Base-by-base conservation (phyloP, 2,113 vertebrate species). In the Chloebia gouldiae region DNA sequence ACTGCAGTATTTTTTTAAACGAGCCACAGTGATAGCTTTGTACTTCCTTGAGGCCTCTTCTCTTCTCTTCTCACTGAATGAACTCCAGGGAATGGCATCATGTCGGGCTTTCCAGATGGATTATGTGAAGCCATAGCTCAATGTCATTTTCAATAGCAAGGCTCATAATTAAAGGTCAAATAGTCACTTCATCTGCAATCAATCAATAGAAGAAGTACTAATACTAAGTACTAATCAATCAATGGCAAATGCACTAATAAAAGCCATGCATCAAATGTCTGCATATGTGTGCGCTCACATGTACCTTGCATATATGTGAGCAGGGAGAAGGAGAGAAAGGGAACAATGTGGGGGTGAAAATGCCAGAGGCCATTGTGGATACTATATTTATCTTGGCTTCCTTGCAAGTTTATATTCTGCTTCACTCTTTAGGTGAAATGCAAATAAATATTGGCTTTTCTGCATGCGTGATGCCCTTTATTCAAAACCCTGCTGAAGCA, bases 81-180 rank as follows among this genome's bases (percentile, higher is more conserved):
- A 98, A 98, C 98, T 98, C 98, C 97, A 95, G 98, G 98, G 98
- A 98, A 98, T 89, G 81, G 98, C 98, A 98, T 98, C 98, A 98
- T 97, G 98, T 98, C 98, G 98, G 98, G 98, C 96, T 98, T 98
- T 98, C 98, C 98, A 98, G 98, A 98, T 98, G 98, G 98, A 98
- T 98, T 98, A 98, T 97, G 97, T 98, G 98, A 96, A 98, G 97
- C 98, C 98, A 98, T 98, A 98, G 98, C 98, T 98, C 98, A 98
- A 98, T 98, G 98, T 98, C 98, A 98, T 98, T 98, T 98, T 98
- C 98, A 98, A 98, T 98, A 98, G 97, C 98, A 98, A 97, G 98
- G 96, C 98, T 98, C 98, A 98, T 99, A 99, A 99, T 99, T 99
- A 99, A 99, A 99, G 99, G 99, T 99, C 99, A 99, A 99, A 98